phyloP scores from a whole-genome alignment of 2,113 vertebrate genomes.

The Pardalotus punctatus region DNA sequence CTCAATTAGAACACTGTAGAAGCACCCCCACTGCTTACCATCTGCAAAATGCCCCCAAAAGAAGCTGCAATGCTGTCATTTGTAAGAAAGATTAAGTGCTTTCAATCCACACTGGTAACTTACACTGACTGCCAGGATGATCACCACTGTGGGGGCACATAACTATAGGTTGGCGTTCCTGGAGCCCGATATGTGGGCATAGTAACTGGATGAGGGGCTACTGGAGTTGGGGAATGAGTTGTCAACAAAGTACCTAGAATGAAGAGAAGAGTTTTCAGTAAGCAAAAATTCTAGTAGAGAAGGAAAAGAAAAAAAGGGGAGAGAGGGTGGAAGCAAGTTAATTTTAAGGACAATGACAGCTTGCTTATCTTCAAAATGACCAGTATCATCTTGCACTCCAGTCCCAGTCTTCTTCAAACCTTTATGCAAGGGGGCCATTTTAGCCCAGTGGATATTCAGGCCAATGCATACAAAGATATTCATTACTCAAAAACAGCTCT shows the following conservation, averaged over 20 bases:
- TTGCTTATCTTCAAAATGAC: background rate
- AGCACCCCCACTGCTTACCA: background rate
- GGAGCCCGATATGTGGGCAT: slow-evolving; percentile 93
- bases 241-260: slow-evolving; percentile 88
- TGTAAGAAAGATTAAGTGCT: background rate
- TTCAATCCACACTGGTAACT: slow-evolving; percentile 23
- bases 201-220: slow-evolving; percentile 89
- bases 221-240: slow-evolving; percentile 90
- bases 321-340: background rate
- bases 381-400: background rate
- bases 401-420: background rate
- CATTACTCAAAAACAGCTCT: background rate
- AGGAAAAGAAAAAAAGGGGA: accelerated
- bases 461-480: background rate
- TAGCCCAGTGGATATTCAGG: background rate
- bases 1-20: background rate
- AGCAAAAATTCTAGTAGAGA: background rate
- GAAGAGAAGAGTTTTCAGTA: slow-evolving; percentile 14
- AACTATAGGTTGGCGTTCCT: slow-evolving; percentile 96
- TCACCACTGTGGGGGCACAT: slow-evolving; percentile 98
- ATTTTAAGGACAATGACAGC: background rate
- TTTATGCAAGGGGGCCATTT: background rate
- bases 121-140: slow-evolving; percentile 80
- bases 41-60: background rate
- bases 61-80: background rate